Base-by-base conservation (phyloP, 2,797 vertebrate genomes). In the Pyrocephalus nanus region DNA sequence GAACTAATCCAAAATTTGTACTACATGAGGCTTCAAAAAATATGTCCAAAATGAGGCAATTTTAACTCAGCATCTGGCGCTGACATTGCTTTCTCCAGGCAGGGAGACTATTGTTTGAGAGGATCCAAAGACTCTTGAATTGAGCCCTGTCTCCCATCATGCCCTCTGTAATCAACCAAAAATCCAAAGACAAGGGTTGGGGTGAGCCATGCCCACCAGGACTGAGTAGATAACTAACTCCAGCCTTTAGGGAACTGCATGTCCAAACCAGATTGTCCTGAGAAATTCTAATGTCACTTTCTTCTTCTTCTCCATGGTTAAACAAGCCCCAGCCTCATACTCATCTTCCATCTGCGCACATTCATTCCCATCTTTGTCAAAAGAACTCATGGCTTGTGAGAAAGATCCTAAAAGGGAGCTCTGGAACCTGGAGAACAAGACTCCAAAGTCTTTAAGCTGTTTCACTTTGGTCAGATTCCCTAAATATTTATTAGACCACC, bases 101-200 rank as follows among this genome's bases (percentile, higher is more conserved):
- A 73, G 21, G 27, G 19, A 93, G 13, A 2, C 8, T 29, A 5
- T 12, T 51, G 21, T 51, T 62, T 86, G n/a, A 26, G 47, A 73
- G 15, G n/a, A 71, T 82, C 6, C 11, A 36, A 81, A 36, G 47
- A 86, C n/a, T 23, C 2, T 6, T 40, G 19, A 25, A 58, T 5
- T 65, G 26, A 85, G 5, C 65, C 8, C 8, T 85, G 26, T 55
- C 1, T 9, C 21, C 2, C 6, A 9, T n/a, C 2, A 1, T 7
- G 4, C 4, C 4, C 25, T 5, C 16, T n/a, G 8, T 5, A n/a
- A 8, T 48, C 40, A 67, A 32, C 1, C 21, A 88, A 64, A 88
- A 88, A 9, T 61, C 27, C 6, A 8, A 32, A 76, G 13, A 22
- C 38, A 26, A 61, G 5, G 6, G 3, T 7, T n/a, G 15, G 17